phyloP scores from a whole-genome alignment of 2,113 vertebrate genomes.

The Rhagologus leucostigma region DNA sequence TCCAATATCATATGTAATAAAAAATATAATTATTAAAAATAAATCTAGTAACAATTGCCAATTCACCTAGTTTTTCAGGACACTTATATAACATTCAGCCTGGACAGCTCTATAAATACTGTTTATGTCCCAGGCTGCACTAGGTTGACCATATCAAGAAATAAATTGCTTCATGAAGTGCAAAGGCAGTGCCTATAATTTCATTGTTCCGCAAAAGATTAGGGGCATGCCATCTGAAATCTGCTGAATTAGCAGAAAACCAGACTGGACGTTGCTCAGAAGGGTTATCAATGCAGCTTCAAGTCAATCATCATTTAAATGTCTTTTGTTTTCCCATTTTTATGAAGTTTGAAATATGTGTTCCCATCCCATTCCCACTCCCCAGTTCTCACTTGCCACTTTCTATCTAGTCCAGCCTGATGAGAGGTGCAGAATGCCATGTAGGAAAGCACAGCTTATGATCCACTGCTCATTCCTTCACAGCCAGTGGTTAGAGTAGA shows the following conservation, averaged over 20 bases:
- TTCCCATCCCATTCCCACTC: neutral
- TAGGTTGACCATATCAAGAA: neutral
- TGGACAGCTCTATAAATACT: neutral
- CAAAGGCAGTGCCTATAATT: neutral
- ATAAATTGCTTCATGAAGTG: neutral
- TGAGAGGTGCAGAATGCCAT: neutral
- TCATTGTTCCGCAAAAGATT: neutral
- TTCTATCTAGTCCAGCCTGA: slow-evolving; percentile 15
- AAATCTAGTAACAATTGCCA: neutral
- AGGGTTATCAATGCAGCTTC: neutral
- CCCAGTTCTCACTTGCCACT: slow-evolving; percentile 11
- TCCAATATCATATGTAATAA: neutral
- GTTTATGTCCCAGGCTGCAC: neutral
- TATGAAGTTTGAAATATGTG: neutral
- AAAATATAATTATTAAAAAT: neutral
- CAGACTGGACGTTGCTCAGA: neutral
- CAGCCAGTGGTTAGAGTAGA: slow-evolving; percentile 52
- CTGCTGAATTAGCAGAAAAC: slow-evolving; percentile 2
- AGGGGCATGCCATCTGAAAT: neutral
- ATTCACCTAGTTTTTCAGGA: neutral
- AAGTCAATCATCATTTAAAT: neutral
- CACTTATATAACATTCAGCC: neutral
- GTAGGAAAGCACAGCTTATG: neutral
- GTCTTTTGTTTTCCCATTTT: neutral
- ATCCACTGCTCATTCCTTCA: slow-evolving; percentile 34